Base-by-base conservation (phyloP, 2,797 vertebrate species). In the Luscinia megarhynchos region DNA sequence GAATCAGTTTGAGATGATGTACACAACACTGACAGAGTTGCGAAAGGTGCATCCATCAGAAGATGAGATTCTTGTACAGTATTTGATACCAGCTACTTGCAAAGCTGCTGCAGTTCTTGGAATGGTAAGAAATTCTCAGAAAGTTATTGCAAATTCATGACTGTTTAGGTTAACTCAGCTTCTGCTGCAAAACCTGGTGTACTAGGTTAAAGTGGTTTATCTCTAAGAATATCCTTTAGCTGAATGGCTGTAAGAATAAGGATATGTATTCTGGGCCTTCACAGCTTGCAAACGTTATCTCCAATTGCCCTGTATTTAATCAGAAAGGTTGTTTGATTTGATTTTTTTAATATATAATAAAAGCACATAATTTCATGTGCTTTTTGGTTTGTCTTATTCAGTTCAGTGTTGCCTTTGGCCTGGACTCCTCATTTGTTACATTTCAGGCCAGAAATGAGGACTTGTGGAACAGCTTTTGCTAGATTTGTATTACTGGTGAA, bases 1-100 rank as follows among this genome's bases (percentile, higher is more conserved):
- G 95, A 99, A 98, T 97, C 99, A 99, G 97, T 99, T 99, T 97
- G 99, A 99, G 97, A 99, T 98, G 99, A 99, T 99, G 99, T 99
- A 99, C 90, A 97, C 98, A 72, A 99, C 99, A 0, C 90, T 99
- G 97, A 98, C 98, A 58, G 99, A 99, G 86, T 96, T 99, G 53
- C 98, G 99, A 91, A 99, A 99, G 97, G 98, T 98, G 48, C 99
- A 99, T 93, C 99, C 99, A 4, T 97, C 98, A 0, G 99, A 99
- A 91, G 99, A 99, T 40, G 99, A 99, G 96, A 99, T 99, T 93
- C 98, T 99, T 51, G 97, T 99, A 63, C 99, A 99, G 80, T 99
- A 99, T 97, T 98, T 99, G 84, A 98, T 99, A 74, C 99, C 99
- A 6, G 99, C 99, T 75, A 98, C 98, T 95, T 99, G 99, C 95